These are phyloP conservation scores for Apocrypta bakeri DNA, from an alignment of 1,140 invertebrate genomes.

Conservation along the genomic window DNA sequence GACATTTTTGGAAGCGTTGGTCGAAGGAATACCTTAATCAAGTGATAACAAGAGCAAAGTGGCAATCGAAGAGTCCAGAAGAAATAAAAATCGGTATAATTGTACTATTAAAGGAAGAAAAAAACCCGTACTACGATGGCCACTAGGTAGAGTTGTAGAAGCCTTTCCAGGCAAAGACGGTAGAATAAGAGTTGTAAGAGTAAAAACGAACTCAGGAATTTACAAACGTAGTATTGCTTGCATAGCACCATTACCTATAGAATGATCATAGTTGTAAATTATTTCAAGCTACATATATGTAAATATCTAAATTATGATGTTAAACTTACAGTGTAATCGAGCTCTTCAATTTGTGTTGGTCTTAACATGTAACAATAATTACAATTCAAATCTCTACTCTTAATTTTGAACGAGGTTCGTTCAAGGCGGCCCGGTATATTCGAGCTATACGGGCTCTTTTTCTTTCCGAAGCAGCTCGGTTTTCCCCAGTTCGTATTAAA, in stretches of 20 bases:
- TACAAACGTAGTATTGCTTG: neutral
- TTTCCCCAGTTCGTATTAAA: no score
- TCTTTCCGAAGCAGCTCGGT: no score
- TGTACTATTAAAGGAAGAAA: conserved; percentile 5
- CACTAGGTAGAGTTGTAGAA: neutral
- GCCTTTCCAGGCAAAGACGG: neutral
- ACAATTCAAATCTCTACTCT: no score
- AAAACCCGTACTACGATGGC: neutral
- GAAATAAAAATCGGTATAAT: neutral
- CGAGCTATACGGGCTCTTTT: no score
- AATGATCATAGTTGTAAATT: neutral
- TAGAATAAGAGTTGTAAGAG: neutral
- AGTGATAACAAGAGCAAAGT: neutral
- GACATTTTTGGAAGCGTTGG: conserved; percentile 5
- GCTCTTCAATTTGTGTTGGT: no score
- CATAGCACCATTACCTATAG: neutral
- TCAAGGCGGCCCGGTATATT: conserved; percentile 3
- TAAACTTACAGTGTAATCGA: no score
- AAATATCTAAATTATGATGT: neutral
- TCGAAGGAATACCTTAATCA: neutral
- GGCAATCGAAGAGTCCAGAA: neutral
- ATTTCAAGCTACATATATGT: neutral
- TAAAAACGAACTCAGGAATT: neutral
- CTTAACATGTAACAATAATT: no score
- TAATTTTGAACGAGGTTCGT: neutral